These are phyloP conservation scores for Cosmia trapezina DNA, from an alignment of 2,888 invertebrate genomes.

Conservation along the genomic window DNA sequence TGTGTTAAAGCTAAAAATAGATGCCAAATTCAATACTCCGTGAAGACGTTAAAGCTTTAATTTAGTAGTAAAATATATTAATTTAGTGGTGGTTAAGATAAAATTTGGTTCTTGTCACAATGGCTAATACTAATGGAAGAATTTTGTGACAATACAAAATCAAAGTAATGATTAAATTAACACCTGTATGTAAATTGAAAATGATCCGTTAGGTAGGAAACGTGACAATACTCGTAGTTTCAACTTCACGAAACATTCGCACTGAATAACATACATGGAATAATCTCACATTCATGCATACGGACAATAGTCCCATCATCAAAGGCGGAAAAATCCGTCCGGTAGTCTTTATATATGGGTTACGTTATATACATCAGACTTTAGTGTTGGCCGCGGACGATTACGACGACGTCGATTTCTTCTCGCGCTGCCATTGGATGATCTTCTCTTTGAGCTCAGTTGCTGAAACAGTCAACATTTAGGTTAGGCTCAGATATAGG, in stretches of 20 bases:
- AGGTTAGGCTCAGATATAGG: conserved; percentile 10
- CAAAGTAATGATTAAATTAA: conserved; percentile 61
- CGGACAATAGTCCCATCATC: conserved; percentile 85
- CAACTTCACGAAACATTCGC: conserved; percentile 73
- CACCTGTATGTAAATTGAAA: conserved; percentile 61
- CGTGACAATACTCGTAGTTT: conserved; percentile 53
- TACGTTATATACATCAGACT: conserved; percentile 89
- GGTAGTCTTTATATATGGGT: conserved; percentile 83
- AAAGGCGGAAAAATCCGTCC: conserved; percentile 80
- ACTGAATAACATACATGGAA: conserved; percentile 80
- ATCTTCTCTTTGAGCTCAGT: conserved; percentile 96
- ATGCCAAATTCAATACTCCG: conserved; percentile 51
- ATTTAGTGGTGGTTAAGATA: conserved; percentile 40
- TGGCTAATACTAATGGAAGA: conserved; percentile 61
- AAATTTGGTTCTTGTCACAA: conserved; percentile 57
- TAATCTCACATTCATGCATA: conserved; percentile 86
- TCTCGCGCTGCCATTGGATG: conserved; percentile 96
- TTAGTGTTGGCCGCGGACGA: conserved; percentile 79
- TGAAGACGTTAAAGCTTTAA: conserved; percentile 48
- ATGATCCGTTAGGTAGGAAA: conserved; percentile 51
- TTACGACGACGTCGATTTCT: conserved; percentile 89
- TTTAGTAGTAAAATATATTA: conserved; percentile 43
- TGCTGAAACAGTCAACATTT: conserved; percentile 86
- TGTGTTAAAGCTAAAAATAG: conserved; percentile 60
- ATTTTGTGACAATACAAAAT: conserved; percentile 56